Percentiles rank a stretch among this genome's conserved stretches.
These are phyloP conservation scores for Andrena haemorrhoa DNA, from an alignment of 2,888 invertebrate species.

Conservation along the genomic window DNA sequence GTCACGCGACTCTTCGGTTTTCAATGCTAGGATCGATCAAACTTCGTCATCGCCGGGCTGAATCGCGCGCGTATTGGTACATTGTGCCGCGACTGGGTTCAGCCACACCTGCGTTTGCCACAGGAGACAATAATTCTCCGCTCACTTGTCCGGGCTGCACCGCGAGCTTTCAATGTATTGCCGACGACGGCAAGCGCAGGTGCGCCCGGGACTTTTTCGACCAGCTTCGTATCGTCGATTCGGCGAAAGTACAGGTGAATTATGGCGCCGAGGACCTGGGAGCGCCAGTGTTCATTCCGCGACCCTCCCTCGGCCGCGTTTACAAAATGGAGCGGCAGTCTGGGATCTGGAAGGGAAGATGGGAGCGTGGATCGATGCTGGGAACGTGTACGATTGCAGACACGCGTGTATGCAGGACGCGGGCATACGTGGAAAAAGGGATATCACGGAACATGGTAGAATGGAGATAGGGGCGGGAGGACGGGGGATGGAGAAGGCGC, in stretches of 20 bases:
- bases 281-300: slow-evolving; percentile 21
- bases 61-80: slow-evolving; percentile 10
- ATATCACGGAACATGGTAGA: not conserved
- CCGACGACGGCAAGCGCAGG: slow-evolving; percentile 54
- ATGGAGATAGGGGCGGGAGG: not conserved
- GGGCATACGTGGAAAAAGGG: not conserved
- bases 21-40: slow-evolving; percentile 47
- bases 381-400: slow-evolving; percentile 12
- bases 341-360: not conserved
- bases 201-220: slow-evolving; percentile 50
- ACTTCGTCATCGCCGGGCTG: slow-evolving; percentile 28
- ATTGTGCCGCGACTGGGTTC: not conserved
- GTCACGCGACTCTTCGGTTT: slow-evolving; percentile 38
- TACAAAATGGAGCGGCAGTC: slow-evolving; percentile 3
- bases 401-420: not conserved
- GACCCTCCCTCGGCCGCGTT: slow-evolving; percentile 25
- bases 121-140: slow-evolving; percentile 36
- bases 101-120: slow-evolving; percentile 47
- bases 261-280: slow-evolving; percentile 32
- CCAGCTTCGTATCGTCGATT: slow-evolving; percentile 13
- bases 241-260: slow-evolving; percentile 50
- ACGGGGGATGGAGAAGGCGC: not conserved
- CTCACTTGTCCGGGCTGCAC: not conserved
- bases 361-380: slow-evolving; percentile 6
- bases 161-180: slow-evolving; percentile 33